Evolutionary conservation across 1,140 invertebrate genomes (phyloP).

Genomic region (Chrysomallon squamiferum): DNA sequence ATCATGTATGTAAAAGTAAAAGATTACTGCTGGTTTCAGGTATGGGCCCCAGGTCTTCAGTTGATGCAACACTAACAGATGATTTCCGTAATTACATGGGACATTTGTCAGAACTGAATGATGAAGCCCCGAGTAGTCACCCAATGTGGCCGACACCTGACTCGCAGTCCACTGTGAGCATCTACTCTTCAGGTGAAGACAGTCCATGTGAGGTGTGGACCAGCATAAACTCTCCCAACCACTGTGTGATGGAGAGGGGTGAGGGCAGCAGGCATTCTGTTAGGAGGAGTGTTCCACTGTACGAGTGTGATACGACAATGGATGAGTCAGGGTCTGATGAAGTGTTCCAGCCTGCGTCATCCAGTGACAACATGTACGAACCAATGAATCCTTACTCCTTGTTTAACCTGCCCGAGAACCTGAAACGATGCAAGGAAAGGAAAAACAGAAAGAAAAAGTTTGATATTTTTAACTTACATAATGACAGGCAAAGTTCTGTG

Average conservation of each 20-base stretch:
- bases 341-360: conserved; percentile 4
- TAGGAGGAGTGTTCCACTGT: neutral
- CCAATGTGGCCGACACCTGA: conserved; percentile 4
- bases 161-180: conserved; percentile 13
- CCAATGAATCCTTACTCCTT: conserved; percentile 45
- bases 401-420: conserved; percentile 39
- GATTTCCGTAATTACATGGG: conserved; percentile 47
- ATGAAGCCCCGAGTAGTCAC: conserved; percentile 11
- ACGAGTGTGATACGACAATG: conserved; percentile 4
- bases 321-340: conserved; percentile 12
- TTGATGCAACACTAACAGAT: conserved; percentile 27
- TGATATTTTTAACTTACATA: neutral
- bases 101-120: conserved; percentile 39
- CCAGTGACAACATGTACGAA: conserved; percentile 28
- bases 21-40: too few species aligned
- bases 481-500: too few species aligned
- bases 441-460: neutral
- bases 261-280: conserved; percentile 9
- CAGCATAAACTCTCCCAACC: neutral
- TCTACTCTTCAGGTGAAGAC: conserved; percentile 30
- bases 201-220: conserved; percentile 8
- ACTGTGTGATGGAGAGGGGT: conserved; percentile 3
- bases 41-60: neutral
- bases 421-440: neutral
- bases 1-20: too few species aligned